Conservation (phyloP, 2,797 vertebrate species). For the Ataeniobius toweri region DNA sequence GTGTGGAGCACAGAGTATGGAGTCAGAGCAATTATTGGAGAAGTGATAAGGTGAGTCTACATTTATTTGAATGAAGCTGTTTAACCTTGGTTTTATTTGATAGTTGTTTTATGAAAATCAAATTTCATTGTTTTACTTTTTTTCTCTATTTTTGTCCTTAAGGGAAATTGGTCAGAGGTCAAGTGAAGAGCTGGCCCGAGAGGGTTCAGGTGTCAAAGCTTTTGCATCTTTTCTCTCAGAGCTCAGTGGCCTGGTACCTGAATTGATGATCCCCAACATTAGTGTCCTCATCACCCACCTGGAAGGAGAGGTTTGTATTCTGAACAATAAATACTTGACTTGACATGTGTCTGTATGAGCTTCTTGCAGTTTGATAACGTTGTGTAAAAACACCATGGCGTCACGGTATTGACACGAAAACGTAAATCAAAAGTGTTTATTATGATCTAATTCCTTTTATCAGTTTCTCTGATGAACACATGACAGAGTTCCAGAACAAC, state of each 20-base stretch:
- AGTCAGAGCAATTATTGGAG: slow-evolving; percentile 89
- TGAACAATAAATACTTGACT: not conserved
- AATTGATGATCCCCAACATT: slow-evolving; percentile 88
- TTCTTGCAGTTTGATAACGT: not conserved
- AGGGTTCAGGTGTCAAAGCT: slow-evolving; percentile 86
- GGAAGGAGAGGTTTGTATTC: slow-evolving; percentile 88
- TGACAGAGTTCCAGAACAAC: no score
- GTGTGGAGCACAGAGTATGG: slow-evolving; percentile 93
- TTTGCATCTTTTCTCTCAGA: slow-evolving; percentile 90
- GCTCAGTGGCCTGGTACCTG: slow-evolving; percentile 84
- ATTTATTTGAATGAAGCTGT: not conserved
- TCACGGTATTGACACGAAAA: not conserved
- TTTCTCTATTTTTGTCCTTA: slow-evolving; percentile 4
- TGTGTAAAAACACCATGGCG: not conserved
- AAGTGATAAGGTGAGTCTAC: slow-evolving; percentile 87
- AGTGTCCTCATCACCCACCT: slow-evolving; percentile 90
- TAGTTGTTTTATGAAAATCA: not conserved
- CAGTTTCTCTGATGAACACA: no score
- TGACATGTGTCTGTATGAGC: not conserved
- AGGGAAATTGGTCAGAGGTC: slow-evolving; percentile 95
- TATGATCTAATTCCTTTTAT: not conserved
- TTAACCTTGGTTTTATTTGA: not conserved
- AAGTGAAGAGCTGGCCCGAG: slow-evolving; percentile 87
- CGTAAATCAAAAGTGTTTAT: not conserved
- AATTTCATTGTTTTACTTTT: not conserved